Percentiles rank a stretch among this genome's conserved stretches.
These are phyloP conservation scores for Thaumatotibia leucotreta DNA, from an alignment of 1,140 invertebrate species.

Conservation along the genomic window DNA sequence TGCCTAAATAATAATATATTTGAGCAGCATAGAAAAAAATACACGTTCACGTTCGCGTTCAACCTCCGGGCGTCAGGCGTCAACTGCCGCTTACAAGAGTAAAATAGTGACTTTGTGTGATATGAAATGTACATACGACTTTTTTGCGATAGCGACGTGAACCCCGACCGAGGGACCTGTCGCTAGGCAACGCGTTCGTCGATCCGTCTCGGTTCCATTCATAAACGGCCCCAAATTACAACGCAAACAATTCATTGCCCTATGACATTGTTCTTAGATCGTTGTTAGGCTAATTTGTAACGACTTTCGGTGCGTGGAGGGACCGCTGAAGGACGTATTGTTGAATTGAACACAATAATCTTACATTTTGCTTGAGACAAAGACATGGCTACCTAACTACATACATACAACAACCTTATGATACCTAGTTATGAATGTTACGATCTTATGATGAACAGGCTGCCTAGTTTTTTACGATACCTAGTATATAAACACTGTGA, in stretches of 20 bases:
- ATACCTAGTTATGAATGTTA: too few relatives aligned
- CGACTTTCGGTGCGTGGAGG: background rate
- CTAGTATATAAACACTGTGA: too few relatives aligned
- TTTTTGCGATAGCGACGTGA: background rate
- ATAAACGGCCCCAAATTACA: slow-evolving; percentile 4
- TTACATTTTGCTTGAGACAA: too few relatives aligned
- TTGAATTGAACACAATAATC: too few relatives aligned
- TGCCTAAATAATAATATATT: too few relatives aligned
- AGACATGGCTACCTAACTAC: too few relatives aligned
- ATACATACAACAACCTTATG: too few relatives aligned
- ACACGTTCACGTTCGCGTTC: background rate
- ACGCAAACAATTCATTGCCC: background rate
- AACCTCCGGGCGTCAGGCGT: background rate
- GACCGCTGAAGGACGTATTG: background rate
- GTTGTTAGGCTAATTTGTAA: background rate
- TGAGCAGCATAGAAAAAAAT: too few relatives aligned
- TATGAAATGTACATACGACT: background rate
- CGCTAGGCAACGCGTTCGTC: background rate
- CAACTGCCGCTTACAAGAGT: background rate
- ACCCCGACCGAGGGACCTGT: background rate
- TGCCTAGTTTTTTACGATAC: too few relatives aligned
- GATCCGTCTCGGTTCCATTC: slow-evolving; percentile 5
- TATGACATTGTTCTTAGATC: background rate
- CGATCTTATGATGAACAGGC: too few relatives aligned
- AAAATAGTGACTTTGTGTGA: background rate